Evolutionary conservation across 37 sponge, comb jelly and placozoan genomes (phyloP), one percentile per base, ranked within the genome.

Genomic region (Chondrosia reniformis): DNA sequence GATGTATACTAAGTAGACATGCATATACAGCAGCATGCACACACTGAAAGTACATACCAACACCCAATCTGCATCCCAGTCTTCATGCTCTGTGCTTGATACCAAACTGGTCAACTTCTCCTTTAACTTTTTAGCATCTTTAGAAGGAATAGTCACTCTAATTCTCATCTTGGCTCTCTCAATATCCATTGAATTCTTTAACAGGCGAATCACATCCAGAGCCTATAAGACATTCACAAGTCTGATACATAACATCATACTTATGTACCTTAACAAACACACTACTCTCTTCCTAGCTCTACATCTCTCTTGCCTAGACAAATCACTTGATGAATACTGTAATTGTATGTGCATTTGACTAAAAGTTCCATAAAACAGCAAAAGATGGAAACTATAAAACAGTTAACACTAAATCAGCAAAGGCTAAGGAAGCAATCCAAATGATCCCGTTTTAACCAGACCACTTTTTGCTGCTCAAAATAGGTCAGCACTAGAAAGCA

Each of bases 141-240:
- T 84, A 6, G 55, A 45, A 31, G 99, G 87, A 61, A 90, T 72
- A 12, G 79, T 69, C 25, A 98, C 40, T 41, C 76, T 67, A 25
- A 98, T 45, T 58, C 71, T 83, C 99, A 98, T 98, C 59, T 80
- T 84, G 12, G 94, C 96, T 66, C 99, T 56, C 44, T 98, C 93
- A 24, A 98, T 84, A 10, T 78, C 76, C 86, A 98, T 98, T 17
- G 75, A 74, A 8, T 62, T 78, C 55, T 92, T 92, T n/a, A 98
- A 82, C 46, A 86, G 58, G 32, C 86, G 57, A 0, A 95, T 95
- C 43, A 92, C 99, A 15, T 95, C 99, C 72, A 98, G 85, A 15
- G 95, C 92, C 87, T 94, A 61, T 13, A 66, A 15, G 41, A 9
- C 19, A 7, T n/a, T n/a, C n/a, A n/a, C n/a, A n/a, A n/a, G n/a